Evolutionary conservation across 2,888 invertebrate genomes (phyloP).

Genomic region (Lasioglossum leucozonium): DNA sequence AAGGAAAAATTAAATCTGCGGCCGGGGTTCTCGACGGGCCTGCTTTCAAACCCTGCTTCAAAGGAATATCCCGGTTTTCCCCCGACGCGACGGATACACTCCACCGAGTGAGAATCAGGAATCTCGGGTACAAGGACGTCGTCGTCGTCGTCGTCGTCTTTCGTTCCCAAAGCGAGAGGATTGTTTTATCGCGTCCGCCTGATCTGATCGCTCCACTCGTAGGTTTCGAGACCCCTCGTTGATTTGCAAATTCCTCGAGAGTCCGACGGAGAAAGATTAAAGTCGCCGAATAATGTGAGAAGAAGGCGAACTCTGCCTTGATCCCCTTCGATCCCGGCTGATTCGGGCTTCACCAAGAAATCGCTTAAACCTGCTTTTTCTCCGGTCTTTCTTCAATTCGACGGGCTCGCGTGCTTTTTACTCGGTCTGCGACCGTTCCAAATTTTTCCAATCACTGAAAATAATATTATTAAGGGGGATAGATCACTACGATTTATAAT

Average conservation of each 20-base stretch:
- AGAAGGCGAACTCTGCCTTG: not conserved
- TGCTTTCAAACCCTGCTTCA: constrained; percentile 7
- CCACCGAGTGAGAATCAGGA: constrained; percentile 12
- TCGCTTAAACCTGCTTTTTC: not conserved
- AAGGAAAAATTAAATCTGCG: constrained; percentile 10
- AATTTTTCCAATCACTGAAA: too few relatives aligned
- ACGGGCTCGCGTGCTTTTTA: not conserved
- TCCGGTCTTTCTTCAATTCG: not conserved
- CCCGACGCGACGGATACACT: constrained; percentile 2
- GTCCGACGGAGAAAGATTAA: constrained; percentile 2
- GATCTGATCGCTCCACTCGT: constrained; percentile 12
- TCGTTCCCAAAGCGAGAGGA: constrained; percentile 13
- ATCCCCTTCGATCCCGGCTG: not conserved
- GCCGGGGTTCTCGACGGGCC: not conserved
- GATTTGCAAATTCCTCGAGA: not conserved
- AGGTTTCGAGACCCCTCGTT: not conserved
- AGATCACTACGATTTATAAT: too few relatives aligned
- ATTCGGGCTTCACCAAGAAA: not conserved
- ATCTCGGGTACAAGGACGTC: not conserved
- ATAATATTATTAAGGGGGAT: too few relatives aligned
- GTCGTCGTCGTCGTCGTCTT: not conserved
- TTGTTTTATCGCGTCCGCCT: constrained; percentile 14
- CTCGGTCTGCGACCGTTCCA: too few relatives aligned
- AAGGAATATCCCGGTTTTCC: not conserved
- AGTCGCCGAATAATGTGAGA: not conserved